Evolutionary conservation across 2,113 vertebrate genomes (phyloP), one percentile per base, ranked within the genome.

Genomic region (Otis tarda): DNA sequence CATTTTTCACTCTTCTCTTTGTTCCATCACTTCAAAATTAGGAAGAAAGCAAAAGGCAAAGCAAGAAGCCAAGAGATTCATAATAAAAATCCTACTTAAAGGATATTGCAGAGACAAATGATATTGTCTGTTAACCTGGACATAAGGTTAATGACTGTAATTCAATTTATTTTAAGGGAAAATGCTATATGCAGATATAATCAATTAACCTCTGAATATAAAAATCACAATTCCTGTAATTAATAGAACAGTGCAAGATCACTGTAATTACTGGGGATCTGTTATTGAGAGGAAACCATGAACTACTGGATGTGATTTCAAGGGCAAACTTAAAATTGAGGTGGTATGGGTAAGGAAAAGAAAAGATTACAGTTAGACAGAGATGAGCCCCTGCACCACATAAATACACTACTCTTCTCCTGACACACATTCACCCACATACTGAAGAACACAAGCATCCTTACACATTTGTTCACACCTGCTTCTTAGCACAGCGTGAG

Each of bases 121-220:
- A 67, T 90, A 85, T 28, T 52, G 69, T 76, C 83, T 63, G 60
- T 84, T 94, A 97, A 93, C 79, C 63, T 79, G 83, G 52, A 88
- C 33, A 77, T 50, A 70, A 90, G 71, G 87, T 94, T 96, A 96
- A 97, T 95, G 84, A 87, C 25, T 49, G 39, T 45, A 77, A 79
- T 91, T 78, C 41, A 83, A 49, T 88, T 81, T 79, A 93, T 92
- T 94, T 95, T 79, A 80, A 96, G 30, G n/a, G 71, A 91, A 96
- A 97, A 91, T 21, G 50, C 30, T 88, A 64, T 61, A 39, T 56
- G 55, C 28, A 95, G 79, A 67, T 88, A 65, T 60, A 59, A 70
- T 86, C 78, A 97, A 94, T 96, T 97, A 97, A 93, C 59, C 74
- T 88, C 61, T 31, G 47, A 94, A 92, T 93, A 94, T 73, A 82